These are phyloP conservation scores for Stenopsyche tienmushanensis DNA, from an alignment of 1,140 invertebrate genomes.

Conservation along the genomic window DNA sequence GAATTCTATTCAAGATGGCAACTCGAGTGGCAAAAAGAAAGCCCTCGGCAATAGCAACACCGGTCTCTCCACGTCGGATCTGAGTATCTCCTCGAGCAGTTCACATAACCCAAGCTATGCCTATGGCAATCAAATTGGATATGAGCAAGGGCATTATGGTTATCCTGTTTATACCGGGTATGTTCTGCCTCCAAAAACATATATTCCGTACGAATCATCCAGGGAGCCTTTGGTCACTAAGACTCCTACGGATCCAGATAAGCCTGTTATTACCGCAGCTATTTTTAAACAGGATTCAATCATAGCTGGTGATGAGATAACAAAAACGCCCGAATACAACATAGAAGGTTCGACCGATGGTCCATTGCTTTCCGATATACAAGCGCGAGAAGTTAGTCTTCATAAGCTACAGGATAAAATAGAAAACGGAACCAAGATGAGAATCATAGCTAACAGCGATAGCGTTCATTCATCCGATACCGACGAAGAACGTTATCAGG, in stretches of 20 bases:
- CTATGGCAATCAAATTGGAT: constrained; percentile 75
- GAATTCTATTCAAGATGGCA: constrained; percentile 47
- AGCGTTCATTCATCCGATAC: constrained; percentile 36
- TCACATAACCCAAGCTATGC: constrained; percentile 71
- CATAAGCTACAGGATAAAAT: constrained; percentile 52
- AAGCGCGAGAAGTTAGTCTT: constrained; percentile 53
- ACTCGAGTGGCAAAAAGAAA: constrained; percentile 50
- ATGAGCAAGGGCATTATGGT: constrained; percentile 68
- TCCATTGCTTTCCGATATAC: constrained; percentile 53
- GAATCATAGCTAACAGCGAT: constrained; percentile 48
- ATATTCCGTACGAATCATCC: constrained; percentile 56
- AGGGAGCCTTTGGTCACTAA: constrained; percentile 53
- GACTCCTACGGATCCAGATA: constrained; percentile 57
- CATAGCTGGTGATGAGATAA: constrained; percentile 48
- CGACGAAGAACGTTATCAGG: constrained; percentile 37
- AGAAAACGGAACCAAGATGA: constrained; percentile 38
- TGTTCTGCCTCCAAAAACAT: constrained; percentile 46
- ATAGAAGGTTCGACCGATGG: constrained; percentile 55
- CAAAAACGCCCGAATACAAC: constrained; percentile 52
- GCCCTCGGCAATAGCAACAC: constrained; percentile 60
- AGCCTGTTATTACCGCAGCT: constrained; percentile 66
- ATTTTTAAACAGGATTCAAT: constrained; percentile 64
- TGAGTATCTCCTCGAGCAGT: constrained; percentile 68
- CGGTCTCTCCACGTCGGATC: constrained; percentile 73
- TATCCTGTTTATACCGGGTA: constrained; percentile 64